Conservation (phyloP, 2,797 vertebrate genomes). For the Enteromius treurensis region DNA sequence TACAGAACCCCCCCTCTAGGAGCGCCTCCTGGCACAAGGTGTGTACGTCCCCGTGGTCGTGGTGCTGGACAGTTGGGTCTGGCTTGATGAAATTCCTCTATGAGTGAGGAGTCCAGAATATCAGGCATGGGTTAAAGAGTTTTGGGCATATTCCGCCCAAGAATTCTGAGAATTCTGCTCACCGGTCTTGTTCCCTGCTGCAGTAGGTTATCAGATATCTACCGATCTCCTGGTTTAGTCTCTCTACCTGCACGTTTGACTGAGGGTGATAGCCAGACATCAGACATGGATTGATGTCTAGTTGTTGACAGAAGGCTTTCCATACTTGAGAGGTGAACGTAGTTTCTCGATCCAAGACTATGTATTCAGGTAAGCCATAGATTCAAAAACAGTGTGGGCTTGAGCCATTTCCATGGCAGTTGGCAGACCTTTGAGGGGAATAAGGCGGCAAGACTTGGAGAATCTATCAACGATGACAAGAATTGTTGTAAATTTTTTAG, state of each 20-base stretch:
- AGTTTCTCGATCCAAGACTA: not conserved
- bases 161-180: not conserved
- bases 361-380: not conserved
- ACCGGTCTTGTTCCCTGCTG: not conserved
- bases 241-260: not conserved
- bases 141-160: not conserved
- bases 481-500: not conserved
- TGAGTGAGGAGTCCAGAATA: not conserved
- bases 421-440: not conserved
- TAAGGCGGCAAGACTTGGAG: not conserved
- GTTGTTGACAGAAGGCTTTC: not conserved
- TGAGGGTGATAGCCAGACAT: not conserved
- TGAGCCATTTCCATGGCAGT: not conserved
- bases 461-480: not conserved
- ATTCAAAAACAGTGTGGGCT: not conserved
- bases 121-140: not conserved
- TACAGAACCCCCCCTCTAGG: not conserved
- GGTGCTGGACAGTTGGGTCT: not conserved
- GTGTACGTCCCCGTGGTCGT: not conserved
- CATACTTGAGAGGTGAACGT: not conserved
- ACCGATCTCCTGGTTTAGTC: not conserved
- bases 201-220: not conserved
- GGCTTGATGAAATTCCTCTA: constrained; percentile 6
- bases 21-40: not conserved
- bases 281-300: not conserved